phyloP scores from a whole-genome alignment of 2,888 invertebrate genomes.

The Pollenia labialis region DNA sequence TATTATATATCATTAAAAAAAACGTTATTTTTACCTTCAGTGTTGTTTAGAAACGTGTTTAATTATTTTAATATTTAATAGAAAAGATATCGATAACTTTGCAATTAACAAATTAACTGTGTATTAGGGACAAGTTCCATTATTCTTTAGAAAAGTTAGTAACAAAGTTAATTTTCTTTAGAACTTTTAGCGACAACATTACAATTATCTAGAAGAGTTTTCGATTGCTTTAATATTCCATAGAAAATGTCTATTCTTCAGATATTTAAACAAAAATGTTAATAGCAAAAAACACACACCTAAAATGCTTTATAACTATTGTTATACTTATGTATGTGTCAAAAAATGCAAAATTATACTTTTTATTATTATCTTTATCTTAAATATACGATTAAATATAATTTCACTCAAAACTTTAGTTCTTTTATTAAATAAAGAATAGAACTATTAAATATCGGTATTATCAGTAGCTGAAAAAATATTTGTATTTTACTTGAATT shows the following conservation, averaged over 20 bases:
- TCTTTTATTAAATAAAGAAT: background rate
- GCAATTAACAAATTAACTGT: background rate
- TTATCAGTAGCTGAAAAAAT: slow-evolving; percentile 4
- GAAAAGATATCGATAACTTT: background rate
- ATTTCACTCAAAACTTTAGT: background rate
- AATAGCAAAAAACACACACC: too few relatives aligned
- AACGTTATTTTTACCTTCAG: background rate
- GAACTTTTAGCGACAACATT: too few relatives aligned
- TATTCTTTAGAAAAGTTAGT: too few relatives aligned
- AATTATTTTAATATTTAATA: background rate
- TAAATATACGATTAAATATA: background rate
- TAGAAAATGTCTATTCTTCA: too few relatives aligned
- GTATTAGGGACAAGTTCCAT: too few relatives aligned
- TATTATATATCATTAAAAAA: background rate
- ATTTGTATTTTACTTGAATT: background rate
- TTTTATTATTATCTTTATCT: slow-evolving; percentile 8
- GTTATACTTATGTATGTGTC: background rate
- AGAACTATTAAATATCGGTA: background rate
- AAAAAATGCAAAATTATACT: background rate
- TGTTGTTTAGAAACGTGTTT: background rate
- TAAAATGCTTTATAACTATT: background rate
- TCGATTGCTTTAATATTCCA: too few relatives aligned
- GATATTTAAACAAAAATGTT: too few relatives aligned
- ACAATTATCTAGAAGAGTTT: too few relatives aligned
- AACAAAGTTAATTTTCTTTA: too few relatives aligned